phyloP scores from a whole-genome alignment of 2,113 vertebrate species.

The Ailuropoda melanoleuca region DNA sequence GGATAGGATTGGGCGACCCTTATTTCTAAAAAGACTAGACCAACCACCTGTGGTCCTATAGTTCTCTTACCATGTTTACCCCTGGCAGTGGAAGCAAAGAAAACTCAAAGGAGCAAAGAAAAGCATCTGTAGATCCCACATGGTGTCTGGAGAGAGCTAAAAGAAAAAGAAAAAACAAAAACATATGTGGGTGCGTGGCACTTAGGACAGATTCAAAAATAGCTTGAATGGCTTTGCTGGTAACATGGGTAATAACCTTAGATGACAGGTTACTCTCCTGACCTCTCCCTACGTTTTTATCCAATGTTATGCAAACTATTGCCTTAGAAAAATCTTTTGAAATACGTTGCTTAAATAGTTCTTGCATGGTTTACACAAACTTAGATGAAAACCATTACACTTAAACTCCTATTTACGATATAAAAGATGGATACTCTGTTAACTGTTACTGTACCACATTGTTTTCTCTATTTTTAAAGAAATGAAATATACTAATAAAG shows the following conservation, averaged over 20 bases:
- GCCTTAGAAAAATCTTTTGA: neutral
- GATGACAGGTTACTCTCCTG: neutral
- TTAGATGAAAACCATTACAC: neutral
- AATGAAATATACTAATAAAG: neutral
- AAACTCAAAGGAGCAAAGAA: constrained; percentile 17
- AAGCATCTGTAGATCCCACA: neutral
- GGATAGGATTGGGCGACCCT: neutral
- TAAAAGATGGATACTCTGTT: neutral
- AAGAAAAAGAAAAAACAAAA: neutral
- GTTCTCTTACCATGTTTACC: neutral
- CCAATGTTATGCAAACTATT: neutral
- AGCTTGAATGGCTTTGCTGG: neutral
- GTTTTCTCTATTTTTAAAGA: neutral
- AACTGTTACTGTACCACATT: neutral
- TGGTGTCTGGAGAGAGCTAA: neutral
- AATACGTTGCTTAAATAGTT: neutral
- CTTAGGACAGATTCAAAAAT: neutral
- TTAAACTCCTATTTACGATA: neutral
- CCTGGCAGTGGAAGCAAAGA: neutral
- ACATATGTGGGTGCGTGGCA: neutral
- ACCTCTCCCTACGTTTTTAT: neutral
- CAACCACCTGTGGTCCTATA: neutral
- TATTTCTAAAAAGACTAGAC: neutral
- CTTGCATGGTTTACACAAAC: neutral
- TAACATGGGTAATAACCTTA: neutral